Base-by-base conservation (phyloP, 2,888 invertebrate species). In the Oligia latruncula region DNA sequence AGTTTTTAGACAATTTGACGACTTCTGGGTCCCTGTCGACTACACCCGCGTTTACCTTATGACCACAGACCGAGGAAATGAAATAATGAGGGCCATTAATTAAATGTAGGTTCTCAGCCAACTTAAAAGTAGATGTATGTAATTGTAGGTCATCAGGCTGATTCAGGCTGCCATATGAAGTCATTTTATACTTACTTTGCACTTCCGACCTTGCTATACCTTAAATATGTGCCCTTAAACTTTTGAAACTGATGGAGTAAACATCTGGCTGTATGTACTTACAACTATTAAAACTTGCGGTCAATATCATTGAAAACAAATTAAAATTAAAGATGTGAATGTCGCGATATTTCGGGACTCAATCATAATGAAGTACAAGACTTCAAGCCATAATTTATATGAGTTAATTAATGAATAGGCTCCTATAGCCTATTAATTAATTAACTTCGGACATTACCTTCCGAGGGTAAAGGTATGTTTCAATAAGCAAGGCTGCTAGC, bases 401-500 rank as follows among this genome's bases (percentile, higher is more conserved):
- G 60, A 15, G 58, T 40, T 40, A 40, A 5, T 40, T 40, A 40
- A 40, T 40, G 5, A 40, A 40, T 5, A 40, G 40, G 5, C 43
- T 43, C 9, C 0, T 43, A 43, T 43, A 49, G 13, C 20, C 9
- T 52, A 20, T 77, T 71, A 15, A 82, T 83, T 73, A 66, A 83
- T 72, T 64, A 72, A 66, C 79, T 62, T n/a, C 20, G 65, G 52
- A 67, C 29, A 58, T 64, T 75, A 70, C n/a, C 66, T 71, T 78
- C 62, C 17, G 55, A 78, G 77, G 74, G 82, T 65, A 72, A 74
- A 75, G 66, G 66, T 72, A 81, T 67, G 70, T 83, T 76, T 80
- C 83, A 75, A 77, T 84, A 84, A 82, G 88, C 91, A 92, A 93
- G 93, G 92, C 85, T 91, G 77, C 87, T 87, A 93, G 88, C 91